phyloP scores from a whole-genome alignment of 2,113 vertebrate genomes.

The Pelecanus crispus region DNA sequence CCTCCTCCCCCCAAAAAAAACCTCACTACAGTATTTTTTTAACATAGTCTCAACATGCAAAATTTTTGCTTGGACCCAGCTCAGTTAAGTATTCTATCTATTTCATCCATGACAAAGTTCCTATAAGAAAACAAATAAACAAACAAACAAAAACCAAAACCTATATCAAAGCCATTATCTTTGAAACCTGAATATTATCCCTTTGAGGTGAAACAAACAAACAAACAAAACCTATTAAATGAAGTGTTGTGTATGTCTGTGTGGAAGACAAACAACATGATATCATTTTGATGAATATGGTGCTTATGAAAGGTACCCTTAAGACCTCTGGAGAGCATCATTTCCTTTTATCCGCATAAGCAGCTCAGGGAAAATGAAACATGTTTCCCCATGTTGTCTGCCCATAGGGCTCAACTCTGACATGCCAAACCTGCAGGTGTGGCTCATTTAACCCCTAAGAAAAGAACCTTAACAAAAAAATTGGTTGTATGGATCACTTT shows the following conservation, averaged over 20 bases:
- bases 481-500: neutral
- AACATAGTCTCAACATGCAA: neutral
- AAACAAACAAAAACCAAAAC: neutral
- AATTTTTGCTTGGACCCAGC: neutral
- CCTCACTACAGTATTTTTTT: neutral
- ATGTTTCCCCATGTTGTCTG: neutral
- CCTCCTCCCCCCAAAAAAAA: fast-evolving
- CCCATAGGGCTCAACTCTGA: neutral
- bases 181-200: neutral
- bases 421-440: neutral
- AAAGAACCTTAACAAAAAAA: neutral
- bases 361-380: neutral
- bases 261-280: neutral
- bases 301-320: neutral
- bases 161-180: neutral
- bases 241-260: neutral
- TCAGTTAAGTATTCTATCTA: neutral
- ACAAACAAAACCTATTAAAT: neutral
- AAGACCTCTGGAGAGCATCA: neutral
- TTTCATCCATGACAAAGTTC: neutral
- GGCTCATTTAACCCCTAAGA: neutral
- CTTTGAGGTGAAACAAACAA: neutral
- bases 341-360: neutral
- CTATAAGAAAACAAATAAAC: neutral
- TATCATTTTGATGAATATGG: neutral